Evolutionary conservation across 2,888 invertebrate species (phyloP).

Genomic region (Scelioninae gen. 1): DNA sequence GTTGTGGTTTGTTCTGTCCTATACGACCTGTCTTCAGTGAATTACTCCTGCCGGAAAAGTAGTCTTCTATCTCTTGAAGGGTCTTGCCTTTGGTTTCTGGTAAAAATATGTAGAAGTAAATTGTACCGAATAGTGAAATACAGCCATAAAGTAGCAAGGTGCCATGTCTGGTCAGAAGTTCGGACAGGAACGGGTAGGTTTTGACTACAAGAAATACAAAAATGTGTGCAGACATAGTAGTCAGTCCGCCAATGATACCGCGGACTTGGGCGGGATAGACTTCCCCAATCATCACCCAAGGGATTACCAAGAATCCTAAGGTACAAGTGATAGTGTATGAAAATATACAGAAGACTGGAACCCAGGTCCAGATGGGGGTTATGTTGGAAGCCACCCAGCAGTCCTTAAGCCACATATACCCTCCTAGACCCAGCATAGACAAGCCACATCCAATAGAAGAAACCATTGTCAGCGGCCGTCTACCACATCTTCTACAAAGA

Average conservation of each 20-base stretch:
- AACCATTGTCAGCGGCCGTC: conserved; percentile 88
- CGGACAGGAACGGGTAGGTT: conserved; percentile 87
- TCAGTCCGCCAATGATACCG: conserved; percentile 88
- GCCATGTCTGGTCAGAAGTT: conserved; percentile 86
- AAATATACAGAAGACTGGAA: conserved; percentile 87
- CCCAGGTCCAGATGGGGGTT: conserved; percentile 85
- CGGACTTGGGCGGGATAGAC: conserved; percentile 89
- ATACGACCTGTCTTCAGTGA: conserved; percentile 83
- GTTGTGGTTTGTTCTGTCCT: conserved; percentile 74
- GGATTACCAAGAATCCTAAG: conserved; percentile 88
- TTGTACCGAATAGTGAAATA: conserved; percentile 86
- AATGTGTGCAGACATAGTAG: conserved; percentile 88
- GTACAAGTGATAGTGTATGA: conserved; percentile 88
- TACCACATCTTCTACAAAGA: conserved; percentile 86
- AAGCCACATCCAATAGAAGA: conserved; percentile 87
- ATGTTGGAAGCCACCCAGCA: conserved; percentile 85
- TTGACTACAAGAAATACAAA: conserved; percentile 89
- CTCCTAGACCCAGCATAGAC: conserved; percentile 87
- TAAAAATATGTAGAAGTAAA: conserved; percentile 88
- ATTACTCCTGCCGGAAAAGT: conserved; percentile 88
- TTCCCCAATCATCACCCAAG: conserved; percentile 91
- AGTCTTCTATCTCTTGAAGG: conserved; percentile 89
- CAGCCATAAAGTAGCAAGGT: conserved; percentile 87
- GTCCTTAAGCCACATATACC: conserved; percentile 87
- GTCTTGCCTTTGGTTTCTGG: conserved; percentile 89